These are phyloP conservation scores for Plumapathes pennacea DNA, from an alignment of 92 coral and sea anemone genomes.

Conservation along the genomic window DNA sequence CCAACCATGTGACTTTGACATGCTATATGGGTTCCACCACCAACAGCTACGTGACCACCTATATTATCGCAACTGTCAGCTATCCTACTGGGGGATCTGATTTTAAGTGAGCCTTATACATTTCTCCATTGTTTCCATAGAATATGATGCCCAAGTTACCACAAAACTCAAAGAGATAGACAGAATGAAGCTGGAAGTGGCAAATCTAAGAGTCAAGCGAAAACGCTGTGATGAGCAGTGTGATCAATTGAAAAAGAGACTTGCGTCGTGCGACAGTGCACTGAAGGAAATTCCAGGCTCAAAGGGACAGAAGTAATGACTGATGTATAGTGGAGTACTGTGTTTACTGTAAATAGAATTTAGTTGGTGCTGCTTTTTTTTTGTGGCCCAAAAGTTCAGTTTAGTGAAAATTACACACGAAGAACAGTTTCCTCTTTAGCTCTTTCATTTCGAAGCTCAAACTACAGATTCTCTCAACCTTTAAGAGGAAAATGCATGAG, in stretches of 20 bases:
- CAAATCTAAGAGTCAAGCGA: slow-evolving; percentile 69
- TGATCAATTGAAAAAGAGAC: slow-evolving; percentile 81
- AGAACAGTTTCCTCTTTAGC: too few species aligned
- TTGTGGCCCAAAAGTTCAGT: too few species aligned
- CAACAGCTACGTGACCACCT: not conserved
- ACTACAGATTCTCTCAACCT: too few species aligned
- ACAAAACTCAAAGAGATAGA: slow-evolving; percentile 89
- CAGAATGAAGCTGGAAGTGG: slow-evolving; percentile 90
- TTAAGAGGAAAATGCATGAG: too few species aligned
- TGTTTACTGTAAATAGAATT: too few species aligned
- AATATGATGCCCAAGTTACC: slow-evolving; percentile 79
- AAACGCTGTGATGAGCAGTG: slow-evolving; percentile 89
- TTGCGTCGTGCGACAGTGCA: slow-evolving; percentile 85
- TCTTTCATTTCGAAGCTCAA: too few species aligned
- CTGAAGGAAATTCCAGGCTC: slow-evolving; percentile 78
- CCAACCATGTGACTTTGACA: too few species aligned
- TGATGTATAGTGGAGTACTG: too few species aligned
- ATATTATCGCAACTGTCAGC: not conserved
- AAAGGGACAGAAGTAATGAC: too few species aligned
- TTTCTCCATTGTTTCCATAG: slow-evolving; percentile 22
- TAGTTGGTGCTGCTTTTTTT: too few species aligned
- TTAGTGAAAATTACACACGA: too few species aligned
- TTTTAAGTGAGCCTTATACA: not conserved
- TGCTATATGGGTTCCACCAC: not conserved
- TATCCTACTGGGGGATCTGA: not conserved